Base-by-base conservation (phyloP, 92 coral and sea anemone species). In the Diadumene lineata region DNA sequence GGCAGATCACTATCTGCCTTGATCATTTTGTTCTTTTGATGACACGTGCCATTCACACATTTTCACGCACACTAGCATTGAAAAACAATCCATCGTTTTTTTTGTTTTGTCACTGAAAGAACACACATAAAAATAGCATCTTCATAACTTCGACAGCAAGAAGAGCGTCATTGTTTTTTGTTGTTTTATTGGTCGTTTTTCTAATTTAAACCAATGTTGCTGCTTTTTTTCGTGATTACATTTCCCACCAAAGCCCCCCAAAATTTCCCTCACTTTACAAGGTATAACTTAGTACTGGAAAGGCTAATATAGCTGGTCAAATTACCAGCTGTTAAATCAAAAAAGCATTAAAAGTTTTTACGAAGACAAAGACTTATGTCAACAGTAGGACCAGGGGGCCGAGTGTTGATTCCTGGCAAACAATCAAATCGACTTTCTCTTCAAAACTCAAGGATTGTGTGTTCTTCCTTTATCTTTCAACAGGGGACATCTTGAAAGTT, bases 41-140 rank as follows among this genome's bases (percentile, higher is more conserved):
- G 92, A 87, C 92, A 87, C 76, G 79, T 87, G 92, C 88, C 92
- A 82, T 55, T 82, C 85, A 82, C 78, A 76, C 73, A 82, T 80
- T 62, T 68, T 55, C 31, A 62, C 58, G 63, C 64, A 74, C 32
- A 74, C 53, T 65, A 61, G 61, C 69, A 74, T 2, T 43, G 79
- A 74, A 60, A 3, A 53, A 62, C 60, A 56, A 56, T 28, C 44
- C 57, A n/a, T n/a, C n/a, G n/a, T 60, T 48, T 73, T 18, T n/a
- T 43, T 21, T 17, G 31, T 16, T 63, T 32, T 63, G 69, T 60
- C 43, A 61, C 60, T 55, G 29, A 18, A 33, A 26, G 1, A 7
- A 31, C 48, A 22, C 56, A 28, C 68, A 62, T 62, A 27, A 62
- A 13, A 62, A 62, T 28, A 6, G 23, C 38, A 62, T 28, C 56